Evolutionary conservation across 2,113 vertebrate species (phyloP), one percentile per base, ranked within the genome.

Genomic region (Ciconia boyciana): DNA sequence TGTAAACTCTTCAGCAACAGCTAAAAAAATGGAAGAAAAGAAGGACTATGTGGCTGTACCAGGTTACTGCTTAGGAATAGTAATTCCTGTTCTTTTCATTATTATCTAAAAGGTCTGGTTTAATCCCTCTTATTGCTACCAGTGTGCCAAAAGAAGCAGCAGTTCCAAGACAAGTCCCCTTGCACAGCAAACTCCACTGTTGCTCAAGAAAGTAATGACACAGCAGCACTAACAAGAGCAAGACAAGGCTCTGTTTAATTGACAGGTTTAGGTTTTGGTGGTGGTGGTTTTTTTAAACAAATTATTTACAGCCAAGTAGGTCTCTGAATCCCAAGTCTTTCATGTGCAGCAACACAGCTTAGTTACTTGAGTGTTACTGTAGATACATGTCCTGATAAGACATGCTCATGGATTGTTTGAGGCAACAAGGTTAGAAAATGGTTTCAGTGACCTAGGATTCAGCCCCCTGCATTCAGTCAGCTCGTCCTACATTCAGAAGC

Each of bases 381-480:
- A 87, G 49, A 39, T 29, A 83, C 10, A 13, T 0, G 4, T 13
- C 55, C n/a, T 49, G 39, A 1, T 14, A 36, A 78, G 25, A 64
- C 17, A 52, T 13, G 31, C 18, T 54, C 20, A 14, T 9, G 13
- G 61, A 61, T 10, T 6, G 2, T 16, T 39, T 36, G 43, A 90
- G 70, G 28, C 21, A 78, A 48, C 2, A 13, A 91, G 32, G 25
- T n/a, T 19, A 64, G 41, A 78, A 76, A 87, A 70, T 8, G 19
- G 34, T 25, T 21, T 87, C 41, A 22, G 13, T 34, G 15, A 52
- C 41, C 6, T 4, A 9, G 7, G 13, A 32, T 36, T 15, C 19
- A 61, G 32, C 9, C 5, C 10, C 25, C 36, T 18, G 1, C 1
- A 0, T 7, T 55, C 44, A 31, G 19, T 20, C 36, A 54, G 39